These are phyloP conservation scores for Selenia dentaria DNA, from an alignment of 2,888 invertebrate genomes.

Conservation along the genomic window DNA sequence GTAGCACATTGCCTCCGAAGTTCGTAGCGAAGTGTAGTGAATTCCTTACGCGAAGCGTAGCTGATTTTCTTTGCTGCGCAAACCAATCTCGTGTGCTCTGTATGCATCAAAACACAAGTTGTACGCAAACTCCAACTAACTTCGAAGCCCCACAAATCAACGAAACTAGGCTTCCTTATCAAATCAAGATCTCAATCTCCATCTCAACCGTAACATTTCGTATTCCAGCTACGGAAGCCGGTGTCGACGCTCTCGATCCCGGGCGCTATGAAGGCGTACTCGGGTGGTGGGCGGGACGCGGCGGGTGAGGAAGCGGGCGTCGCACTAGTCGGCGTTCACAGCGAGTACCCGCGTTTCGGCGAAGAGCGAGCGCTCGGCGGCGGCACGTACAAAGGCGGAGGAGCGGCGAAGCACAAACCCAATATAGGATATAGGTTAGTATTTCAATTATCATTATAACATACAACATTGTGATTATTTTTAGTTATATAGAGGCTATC, in stretches of 20 bases:
- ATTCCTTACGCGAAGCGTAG: no score
- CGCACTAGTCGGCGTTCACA: conserved; percentile 95
- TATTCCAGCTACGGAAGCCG: conserved; percentile 97
- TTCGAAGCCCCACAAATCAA: conserved; percentile 14
- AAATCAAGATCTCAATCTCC: conserved; percentile 27
- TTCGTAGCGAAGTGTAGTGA: no score
- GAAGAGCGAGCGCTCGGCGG: conserved; percentile 93
- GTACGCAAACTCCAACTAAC: no score
- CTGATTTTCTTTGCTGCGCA: no score
- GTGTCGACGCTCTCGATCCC: conserved; percentile 98
- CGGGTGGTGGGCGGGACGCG: conserved; percentile 86
- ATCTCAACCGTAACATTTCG: conserved; percentile 24
- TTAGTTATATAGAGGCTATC: no score
- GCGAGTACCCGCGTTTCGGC: conserved; percentile 95
- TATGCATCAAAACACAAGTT: no score
- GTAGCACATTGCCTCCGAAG: no score
- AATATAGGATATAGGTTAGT: conserved; percentile 94
- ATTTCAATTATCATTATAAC: not conserved
- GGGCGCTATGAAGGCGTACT: conserved; percentile 93
- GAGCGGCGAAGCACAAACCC: conserved; percentile 93
- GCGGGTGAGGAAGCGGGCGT: conserved; percentile 93
- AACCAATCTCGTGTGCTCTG: no score
- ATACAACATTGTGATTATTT: no score
- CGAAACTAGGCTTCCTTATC: conserved; percentile 3
- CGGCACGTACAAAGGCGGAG: conserved; percentile 90